Percentiles rank a stretch among this genome's conserved stretches.
Evolutionary conservation across 2,888 invertebrate species (phyloP).

Genomic region (Agrilus mali): DNA sequence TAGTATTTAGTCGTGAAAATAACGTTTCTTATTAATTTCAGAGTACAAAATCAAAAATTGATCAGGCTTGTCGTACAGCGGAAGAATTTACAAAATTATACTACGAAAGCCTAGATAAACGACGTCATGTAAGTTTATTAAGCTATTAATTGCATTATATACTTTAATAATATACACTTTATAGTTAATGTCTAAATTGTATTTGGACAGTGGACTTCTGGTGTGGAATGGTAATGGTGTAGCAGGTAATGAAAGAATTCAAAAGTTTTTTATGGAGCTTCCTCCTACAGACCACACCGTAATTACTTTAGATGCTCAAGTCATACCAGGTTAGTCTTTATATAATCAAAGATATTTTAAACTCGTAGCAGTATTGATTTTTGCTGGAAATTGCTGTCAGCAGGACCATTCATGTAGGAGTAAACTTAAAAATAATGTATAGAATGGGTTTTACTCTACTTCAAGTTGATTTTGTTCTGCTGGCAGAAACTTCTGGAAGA

Average conservation of each 20-base stretch:
- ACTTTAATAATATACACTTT: conserved; percentile 13
- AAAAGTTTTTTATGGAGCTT: conserved; percentile 73
- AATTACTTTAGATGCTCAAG: conserved; percentile 72
- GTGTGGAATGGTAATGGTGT: conserved; percentile 90
- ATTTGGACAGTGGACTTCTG: conserved; percentile 70
- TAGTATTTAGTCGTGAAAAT: not conserved
- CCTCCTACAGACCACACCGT: conserved; percentile 70
- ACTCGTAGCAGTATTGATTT: too few relatives aligned
- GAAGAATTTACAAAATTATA: conserved; percentile 83
- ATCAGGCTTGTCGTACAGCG: conserved; percentile 72
- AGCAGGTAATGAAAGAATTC: conserved; percentile 67
- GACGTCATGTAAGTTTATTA: conserved; percentile 53
- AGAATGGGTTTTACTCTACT: too few relatives aligned
- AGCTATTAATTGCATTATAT: not conserved
- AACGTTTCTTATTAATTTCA: conserved; percentile 28
- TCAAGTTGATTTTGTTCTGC: too few relatives aligned
- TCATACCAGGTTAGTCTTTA: not conserved
- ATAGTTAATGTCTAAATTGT: conserved; percentile 64
- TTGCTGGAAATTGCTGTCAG: too few relatives aligned
- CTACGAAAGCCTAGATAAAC: conserved; percentile 79
- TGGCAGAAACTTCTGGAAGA: too few relatives aligned
- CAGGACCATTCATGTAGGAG: too few relatives aligned
- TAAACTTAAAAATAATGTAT: too few relatives aligned
- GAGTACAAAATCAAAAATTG: conserved; percentile 52
- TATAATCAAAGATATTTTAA: not conserved